Evolutionary conservation across 2,113 vertebrate genomes (phyloP).

Genomic region (Ophthalmotilapia sp.): DNA sequence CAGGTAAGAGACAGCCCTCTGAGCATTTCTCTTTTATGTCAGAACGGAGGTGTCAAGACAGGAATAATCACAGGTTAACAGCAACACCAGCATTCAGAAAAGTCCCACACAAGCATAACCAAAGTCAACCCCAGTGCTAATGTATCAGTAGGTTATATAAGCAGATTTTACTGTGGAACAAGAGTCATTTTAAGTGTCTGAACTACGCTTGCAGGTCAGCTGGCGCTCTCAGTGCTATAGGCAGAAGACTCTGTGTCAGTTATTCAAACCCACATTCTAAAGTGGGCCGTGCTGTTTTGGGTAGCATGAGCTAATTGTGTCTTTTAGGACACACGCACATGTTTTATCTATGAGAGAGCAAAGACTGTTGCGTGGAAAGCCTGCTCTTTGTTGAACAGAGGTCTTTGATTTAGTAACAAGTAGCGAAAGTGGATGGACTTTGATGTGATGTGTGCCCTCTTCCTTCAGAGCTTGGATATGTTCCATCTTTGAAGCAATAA

Average conservation of each 20-base stretch:
- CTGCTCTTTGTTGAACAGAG: neutral
- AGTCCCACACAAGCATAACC: neutral
- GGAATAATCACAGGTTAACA: neutral
- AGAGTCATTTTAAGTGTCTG: neutral
- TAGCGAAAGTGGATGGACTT: neutral
- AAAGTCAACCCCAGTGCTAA: neutral
- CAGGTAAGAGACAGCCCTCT: neutral
- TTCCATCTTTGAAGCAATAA: conserved; percentile 8
- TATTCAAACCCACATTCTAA: conserved; percentile 33
- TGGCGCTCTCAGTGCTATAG: neutral
- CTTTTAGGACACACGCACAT: neutral
- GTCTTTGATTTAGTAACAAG: neutral
- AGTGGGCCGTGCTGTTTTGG: conserved; percentile 44
- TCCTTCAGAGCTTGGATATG: neutral
- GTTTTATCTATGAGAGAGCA: neutral
- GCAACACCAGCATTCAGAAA: neutral
- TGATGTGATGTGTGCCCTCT: conserved; percentile 1
- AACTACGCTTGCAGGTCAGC: conserved; percentile 34
- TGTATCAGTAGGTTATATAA: neutral
- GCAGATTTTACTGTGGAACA: neutral
- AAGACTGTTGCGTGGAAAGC: neutral
- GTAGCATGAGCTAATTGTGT: conserved; percentile 5
- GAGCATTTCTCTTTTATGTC: neutral
- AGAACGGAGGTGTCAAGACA: neutral
- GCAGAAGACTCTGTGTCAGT: conserved; percentile 4